phyloP scores from a whole-genome alignment of 2,797 vertebrate genomes.

The Streptopelia turtur region DNA sequence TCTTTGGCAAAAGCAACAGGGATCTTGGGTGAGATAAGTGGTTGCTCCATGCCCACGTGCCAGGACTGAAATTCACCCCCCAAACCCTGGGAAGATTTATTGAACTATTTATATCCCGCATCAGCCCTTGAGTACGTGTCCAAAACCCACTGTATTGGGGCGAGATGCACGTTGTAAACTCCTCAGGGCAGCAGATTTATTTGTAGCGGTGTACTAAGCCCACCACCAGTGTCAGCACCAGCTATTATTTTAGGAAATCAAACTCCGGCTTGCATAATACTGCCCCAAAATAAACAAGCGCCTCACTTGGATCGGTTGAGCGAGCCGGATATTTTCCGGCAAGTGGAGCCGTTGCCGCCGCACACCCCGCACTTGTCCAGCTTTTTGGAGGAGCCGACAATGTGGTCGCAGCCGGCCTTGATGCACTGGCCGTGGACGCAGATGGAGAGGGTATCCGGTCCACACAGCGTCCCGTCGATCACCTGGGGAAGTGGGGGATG shows the following conservation, averaged over 20 bases:
- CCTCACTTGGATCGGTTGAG: slow-evolving; percentile 90
- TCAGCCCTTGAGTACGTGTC: background rate
- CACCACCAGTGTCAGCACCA: background rate
- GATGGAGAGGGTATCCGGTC: slow-evolving; percentile 92
- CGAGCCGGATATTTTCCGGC: slow-evolving; percentile 91
- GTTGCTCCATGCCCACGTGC: background rate
- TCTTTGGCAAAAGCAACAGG: background rate
- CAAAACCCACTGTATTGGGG: background rate
- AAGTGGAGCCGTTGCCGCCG: slow-evolving; percentile 87
- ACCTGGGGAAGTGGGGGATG: slow-evolving; percentile 78
- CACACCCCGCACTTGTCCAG: slow-evolving; percentile 95
- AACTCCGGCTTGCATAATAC: background rate
- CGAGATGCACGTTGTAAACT: background rate
- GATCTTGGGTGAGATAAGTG: background rate
- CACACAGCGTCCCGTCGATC: slow-evolving; percentile 92
- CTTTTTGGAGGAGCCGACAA: slow-evolving; percentile 90
- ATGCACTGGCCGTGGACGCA: slow-evolving; percentile 96
- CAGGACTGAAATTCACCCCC: background rate
- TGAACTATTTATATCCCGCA: background rate
- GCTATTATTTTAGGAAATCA: background rate
- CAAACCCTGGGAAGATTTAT: background rate
- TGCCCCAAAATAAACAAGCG: background rate
- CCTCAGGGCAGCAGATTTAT: background rate
- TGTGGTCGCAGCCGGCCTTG: slow-evolving; percentile 94
- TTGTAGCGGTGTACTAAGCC: fast-evolving